A percentile compares a stretch with the other conserved stretches of the same genome.
These are phyloP conservation scores for Zeuzera pyrina DNA, from an alignment of 2,888 invertebrate genomes.

Conservation along the genomic window DNA sequence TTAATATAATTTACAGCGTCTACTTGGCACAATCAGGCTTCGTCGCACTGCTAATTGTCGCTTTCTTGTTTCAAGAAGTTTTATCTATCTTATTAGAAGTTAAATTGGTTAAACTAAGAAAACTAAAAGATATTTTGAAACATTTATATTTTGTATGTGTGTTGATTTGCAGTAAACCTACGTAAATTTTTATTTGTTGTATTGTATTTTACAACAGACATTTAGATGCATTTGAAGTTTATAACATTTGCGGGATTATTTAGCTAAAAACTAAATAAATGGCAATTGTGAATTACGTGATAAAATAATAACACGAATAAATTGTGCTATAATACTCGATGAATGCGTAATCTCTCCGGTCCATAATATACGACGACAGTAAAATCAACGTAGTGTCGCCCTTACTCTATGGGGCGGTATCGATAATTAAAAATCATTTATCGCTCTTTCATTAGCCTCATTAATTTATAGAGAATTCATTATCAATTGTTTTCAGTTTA, in stretches of 20 bases:
- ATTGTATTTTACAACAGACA: no score
- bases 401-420: slow-evolving; percentile 18
- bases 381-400: slow-evolving; percentile 39
- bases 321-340: no score
- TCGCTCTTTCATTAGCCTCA: slow-evolving; percentile 38
- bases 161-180: no score
- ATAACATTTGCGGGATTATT: no score
- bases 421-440: slow-evolving; percentile 50
- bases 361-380: slow-evolving; percentile 19
- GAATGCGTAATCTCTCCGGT: neutral
- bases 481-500: slow-evolving; percentile 27
- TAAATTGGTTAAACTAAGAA: slow-evolving; percentile 3
- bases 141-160: no score
- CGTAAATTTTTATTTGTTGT: no score
- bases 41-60: slow-evolving; percentile 52
- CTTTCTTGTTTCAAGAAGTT: slow-evolving; percentile 33
- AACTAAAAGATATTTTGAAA: no score
- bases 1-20: slow-evolving; percentile 50
- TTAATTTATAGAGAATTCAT: slow-evolving; percentile 41
- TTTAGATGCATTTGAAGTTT: no score
- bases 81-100: slow-evolving; percentile 33
- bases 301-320: neutral
- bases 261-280: no score
- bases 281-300: no score
- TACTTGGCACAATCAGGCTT: slow-evolving; percentile 44